phyloP scores from a whole-genome alignment of 2,888 invertebrate species.

The Allophyes oxyacanthae region DNA sequence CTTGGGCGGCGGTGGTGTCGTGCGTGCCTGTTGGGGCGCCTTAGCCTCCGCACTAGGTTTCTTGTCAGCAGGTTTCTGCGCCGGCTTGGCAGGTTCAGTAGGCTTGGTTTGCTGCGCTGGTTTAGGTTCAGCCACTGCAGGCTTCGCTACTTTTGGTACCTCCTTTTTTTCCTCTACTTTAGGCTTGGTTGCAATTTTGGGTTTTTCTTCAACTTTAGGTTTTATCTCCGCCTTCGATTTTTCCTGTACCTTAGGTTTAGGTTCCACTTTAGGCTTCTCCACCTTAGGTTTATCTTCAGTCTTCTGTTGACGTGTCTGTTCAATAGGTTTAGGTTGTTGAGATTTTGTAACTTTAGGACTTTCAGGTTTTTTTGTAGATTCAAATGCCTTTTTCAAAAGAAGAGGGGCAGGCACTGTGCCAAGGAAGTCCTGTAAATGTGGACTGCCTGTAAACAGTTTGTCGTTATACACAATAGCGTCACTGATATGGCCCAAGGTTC shows the following conservation, averaged over 20 bases:
- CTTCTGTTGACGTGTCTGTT: constrained; percentile 37
- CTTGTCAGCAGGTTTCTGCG: constrained; percentile 31
- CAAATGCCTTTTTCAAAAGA: constrained; percentile 80
- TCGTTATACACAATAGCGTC: constrained; percentile 92
- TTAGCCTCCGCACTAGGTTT: constrained; percentile 3
- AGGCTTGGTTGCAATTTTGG: constrained; percentile 36
- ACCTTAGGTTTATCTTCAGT: constrained; percentile 41
- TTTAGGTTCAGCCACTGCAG: constrained; percentile 43
- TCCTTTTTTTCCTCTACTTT: constrained; percentile 34
- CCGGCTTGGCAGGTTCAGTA: constrained; percentile 50
- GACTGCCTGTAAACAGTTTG: constrained; percentile 91
- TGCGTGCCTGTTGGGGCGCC: neutral
- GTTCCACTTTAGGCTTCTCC: constrained; percentile 41
- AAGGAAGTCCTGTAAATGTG: constrained; percentile 90
- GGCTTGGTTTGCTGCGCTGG: constrained; percentile 40
- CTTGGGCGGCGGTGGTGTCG: constrained; percentile 17
- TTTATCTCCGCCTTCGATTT: constrained; percentile 10
- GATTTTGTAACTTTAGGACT: constrained; percentile 58
- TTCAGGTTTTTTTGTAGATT: constrained; percentile 26
- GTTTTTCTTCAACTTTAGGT: constrained; percentile 32
- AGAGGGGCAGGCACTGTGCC: constrained; percentile 90
- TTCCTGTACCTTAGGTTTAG: constrained; percentile 41
- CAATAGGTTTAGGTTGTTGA: constrained; percentile 57
- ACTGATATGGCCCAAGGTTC: constrained; percentile 86
- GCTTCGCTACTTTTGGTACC: constrained; percentile 50